A percentile compares a stretch with the other conserved stretches of the same genome.
phyloP scores from a whole-genome alignment of 2,113 vertebrate species.

The Urocitellus parryii region DNA sequence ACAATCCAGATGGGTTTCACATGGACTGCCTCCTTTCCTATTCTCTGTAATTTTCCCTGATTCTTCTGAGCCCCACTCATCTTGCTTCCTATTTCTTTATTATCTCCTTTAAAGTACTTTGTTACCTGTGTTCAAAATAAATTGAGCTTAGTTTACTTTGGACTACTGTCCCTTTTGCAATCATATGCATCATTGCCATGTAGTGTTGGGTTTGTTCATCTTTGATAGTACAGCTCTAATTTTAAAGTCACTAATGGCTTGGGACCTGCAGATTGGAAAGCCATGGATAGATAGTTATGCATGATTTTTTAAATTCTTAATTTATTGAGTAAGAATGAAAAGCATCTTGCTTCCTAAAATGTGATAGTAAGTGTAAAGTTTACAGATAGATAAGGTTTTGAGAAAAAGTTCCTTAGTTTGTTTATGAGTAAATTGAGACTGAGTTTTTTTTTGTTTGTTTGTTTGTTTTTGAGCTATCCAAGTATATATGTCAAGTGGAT shows the following conservation, averaged over 20 bases:
- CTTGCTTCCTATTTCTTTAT: neutral
- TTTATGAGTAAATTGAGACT: neutral
- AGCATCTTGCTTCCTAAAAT: neutral
- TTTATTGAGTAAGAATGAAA: neutral
- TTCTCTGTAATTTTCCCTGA: neutral
- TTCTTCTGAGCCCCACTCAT: neutral
- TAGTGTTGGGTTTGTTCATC: too few species aligned
- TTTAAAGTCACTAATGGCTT: neutral
- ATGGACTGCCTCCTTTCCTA: too few species aligned
- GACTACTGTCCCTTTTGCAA: neutral
- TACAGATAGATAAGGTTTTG: neutral
- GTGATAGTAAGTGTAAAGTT: neutral
- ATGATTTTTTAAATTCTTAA: neutral
- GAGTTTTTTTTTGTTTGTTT: neutral
- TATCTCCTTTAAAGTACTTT: neutral
- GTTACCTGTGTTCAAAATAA: neutral
- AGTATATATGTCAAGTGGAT: neutral
- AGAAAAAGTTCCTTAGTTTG: neutral
- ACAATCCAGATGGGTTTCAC: neutral
- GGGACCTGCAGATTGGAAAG: neutral
- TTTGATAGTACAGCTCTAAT: too few species aligned
- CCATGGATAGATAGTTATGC: neutral
- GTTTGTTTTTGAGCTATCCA: neutral
- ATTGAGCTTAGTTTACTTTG: neutral
- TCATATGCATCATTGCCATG: too few species aligned